These are phyloP conservation scores for Alethe castanea DNA, from an alignment of 2,113 vertebrate species.

Conservation along the genomic window DNA sequence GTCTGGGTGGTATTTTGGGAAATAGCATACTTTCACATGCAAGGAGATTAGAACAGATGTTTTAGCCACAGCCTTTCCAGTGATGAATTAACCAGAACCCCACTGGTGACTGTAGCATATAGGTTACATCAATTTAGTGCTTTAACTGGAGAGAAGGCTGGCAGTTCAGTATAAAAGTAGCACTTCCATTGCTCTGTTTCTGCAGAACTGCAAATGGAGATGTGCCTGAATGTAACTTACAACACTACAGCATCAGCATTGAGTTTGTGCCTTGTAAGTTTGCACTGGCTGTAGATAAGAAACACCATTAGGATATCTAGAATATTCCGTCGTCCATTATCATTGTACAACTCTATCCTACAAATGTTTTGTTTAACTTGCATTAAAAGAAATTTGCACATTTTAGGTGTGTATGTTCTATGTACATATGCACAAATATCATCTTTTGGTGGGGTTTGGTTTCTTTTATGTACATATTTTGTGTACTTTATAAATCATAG, in stretches of 20 bases:
- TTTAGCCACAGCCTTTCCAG: constrained; percentile 1
- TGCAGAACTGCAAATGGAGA: constrained; percentile 8
- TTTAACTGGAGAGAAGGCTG: constrained; percentile 41
- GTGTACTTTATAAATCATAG: constrained; percentile 68
- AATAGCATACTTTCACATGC: not conserved
- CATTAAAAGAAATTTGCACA: constrained; percentile 69
- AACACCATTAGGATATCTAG: not conserved
- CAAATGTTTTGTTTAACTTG: constrained; percentile 34
- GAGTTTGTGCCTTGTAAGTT: constrained; percentile 77
- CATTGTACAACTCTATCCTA: constrained; percentile 10
- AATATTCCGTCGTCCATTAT: constrained; percentile 12
- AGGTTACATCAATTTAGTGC: not conserved
- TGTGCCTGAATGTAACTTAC: constrained; percentile 53
- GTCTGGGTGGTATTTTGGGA: not conserved
- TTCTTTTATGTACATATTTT: constrained; percentile 68
- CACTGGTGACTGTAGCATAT: not conserved
- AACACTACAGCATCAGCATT: constrained; percentile 45
- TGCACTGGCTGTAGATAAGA: constrained; percentile 56
- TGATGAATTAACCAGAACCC: not conserved
- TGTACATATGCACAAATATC: constrained; percentile 11
- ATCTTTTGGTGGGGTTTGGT: constrained; percentile 45
- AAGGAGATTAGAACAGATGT: not conserved
- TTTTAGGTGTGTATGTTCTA: constrained; percentile 43
- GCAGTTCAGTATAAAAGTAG: constrained; percentile 13
- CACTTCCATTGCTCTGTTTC: not conserved